These are phyloP conservation scores for Ailuropoda melanoleuca DNA, from an alignment of 2,113 vertebrate species.

Conservation along the genomic window DNA sequence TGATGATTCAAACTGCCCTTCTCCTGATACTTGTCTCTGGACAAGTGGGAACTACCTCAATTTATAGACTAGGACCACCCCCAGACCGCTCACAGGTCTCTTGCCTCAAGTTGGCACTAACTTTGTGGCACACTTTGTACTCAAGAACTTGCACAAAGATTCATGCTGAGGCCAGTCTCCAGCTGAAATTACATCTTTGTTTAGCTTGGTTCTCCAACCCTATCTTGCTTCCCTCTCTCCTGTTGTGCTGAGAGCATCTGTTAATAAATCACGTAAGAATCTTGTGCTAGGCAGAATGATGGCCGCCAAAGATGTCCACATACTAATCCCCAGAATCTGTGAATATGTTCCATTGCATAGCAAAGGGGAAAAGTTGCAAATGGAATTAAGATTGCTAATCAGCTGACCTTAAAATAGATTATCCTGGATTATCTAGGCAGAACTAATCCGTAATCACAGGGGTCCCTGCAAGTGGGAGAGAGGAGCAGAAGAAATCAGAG, in stretches of 20 bases:
- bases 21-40: not conserved
- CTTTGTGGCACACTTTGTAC: not conserved
- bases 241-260: not conserved
- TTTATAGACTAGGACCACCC: not conserved
- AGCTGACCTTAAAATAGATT: not conserved
- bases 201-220: not conserved
- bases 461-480: not conserved
- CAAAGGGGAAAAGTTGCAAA: not conserved
- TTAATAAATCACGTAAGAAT: not conserved
- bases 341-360: not conserved
- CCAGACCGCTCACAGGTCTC: fast-evolving
- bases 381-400: not conserved
- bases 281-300: not conserved
- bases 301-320: not conserved
- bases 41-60: not conserved
- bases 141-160: not conserved
- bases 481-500: not conserved
- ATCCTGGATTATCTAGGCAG: not conserved
- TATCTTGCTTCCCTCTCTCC: not conserved
- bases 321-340: not conserved
- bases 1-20: not conserved
- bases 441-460: not conserved
- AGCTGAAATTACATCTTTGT: not conserved
- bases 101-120: not conserved
- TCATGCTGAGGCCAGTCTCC: not conserved